These are phyloP conservation scores for Bombyx mandarina DNA, from an alignment of 1,140 invertebrate species.

Conservation along the genomic window DNA sequence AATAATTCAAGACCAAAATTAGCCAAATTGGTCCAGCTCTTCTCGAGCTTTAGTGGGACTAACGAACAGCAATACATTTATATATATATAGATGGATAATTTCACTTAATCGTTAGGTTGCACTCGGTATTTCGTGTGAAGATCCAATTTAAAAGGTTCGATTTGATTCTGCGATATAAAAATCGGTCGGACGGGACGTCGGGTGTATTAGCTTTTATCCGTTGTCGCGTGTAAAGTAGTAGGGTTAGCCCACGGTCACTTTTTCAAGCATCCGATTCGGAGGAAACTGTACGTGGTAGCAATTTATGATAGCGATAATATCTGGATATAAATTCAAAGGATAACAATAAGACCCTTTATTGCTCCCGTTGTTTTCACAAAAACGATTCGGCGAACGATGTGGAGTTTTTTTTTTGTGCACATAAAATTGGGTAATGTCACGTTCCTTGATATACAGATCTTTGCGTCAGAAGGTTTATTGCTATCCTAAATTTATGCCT, in stretches of 20 bases:
- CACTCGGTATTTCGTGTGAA: constrained; percentile 2
- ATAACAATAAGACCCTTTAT: constrained; percentile 67
- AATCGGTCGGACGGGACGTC: neutral
- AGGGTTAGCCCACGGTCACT: constrained; percentile 36
- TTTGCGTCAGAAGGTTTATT: constrained; percentile 37
- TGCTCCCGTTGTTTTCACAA: constrained; percentile 58
- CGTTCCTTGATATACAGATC: constrained; percentile 51
- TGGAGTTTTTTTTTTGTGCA: constrained; percentile 48
- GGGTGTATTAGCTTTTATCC: constrained; percentile 19
- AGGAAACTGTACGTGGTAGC: constrained; percentile 45
- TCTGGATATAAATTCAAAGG: constrained; percentile 66
- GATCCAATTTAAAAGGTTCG: too few relatives aligned
- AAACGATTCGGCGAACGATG: constrained; percentile 50
- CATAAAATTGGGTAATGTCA: constrained; percentile 59
- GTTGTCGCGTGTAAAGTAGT: constrained; percentile 18
- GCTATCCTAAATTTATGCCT: constrained; percentile 15
- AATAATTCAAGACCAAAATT: too few relatives aligned
- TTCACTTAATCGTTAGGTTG: constrained; percentile 14
- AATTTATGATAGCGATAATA: constrained; percentile 64
- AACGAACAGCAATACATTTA: too few relatives aligned
- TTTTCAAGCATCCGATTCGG: constrained; percentile 46
- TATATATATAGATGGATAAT: neutral
- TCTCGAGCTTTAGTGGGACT: too few relatives aligned
- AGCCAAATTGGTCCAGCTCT: too few relatives aligned
- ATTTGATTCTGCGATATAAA: too few relatives aligned